These are phyloP conservation scores for Manduca sexta DNA, from an alignment of 1,140 invertebrate genomes.

Conservation along the genomic window DNA sequence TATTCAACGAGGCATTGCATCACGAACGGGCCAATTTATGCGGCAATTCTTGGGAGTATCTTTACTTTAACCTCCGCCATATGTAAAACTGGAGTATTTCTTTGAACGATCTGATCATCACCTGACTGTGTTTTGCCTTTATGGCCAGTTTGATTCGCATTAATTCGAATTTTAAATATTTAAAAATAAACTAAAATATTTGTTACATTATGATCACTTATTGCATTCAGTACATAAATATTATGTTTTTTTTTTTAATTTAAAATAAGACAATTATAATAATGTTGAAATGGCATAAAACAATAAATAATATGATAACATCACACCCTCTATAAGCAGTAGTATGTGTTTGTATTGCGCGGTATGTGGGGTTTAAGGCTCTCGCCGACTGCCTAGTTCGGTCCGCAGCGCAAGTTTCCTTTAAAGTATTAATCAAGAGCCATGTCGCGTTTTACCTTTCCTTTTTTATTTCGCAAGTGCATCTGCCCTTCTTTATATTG, in stretches of 20 bases:
- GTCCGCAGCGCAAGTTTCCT: slow-evolving; percentile 40
- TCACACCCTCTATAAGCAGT: not conserved
- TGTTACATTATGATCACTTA: too few relatives aligned
- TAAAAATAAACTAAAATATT: too few relatives aligned
- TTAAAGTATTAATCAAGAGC: slow-evolving; percentile 48
- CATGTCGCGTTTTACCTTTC: slow-evolving; percentile 26
- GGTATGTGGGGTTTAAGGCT: not conserved
- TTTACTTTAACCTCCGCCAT: slow-evolving; percentile 60
- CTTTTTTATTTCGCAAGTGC: slow-evolving; percentile 32
- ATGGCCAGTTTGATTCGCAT: too few relatives aligned
- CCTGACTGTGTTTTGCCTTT: too few relatives aligned
- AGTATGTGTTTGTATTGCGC: not conserved
- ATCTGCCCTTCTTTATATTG: slow-evolving; percentile 30
- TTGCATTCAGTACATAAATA: too few relatives aligned
- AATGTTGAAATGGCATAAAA: too few relatives aligned
- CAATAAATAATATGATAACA: too few relatives aligned
- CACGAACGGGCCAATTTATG: slow-evolving; percentile 71
- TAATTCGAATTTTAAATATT: too few relatives aligned
- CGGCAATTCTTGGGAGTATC: slow-evolving; percentile 61
- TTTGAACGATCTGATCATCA: slow-evolving; percentile 66
- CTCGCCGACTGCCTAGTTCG: slow-evolving; percentile 23
- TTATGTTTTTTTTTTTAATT: too few relatives aligned
- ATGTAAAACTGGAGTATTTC: slow-evolving; percentile 70
- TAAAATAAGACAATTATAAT: too few relatives aligned
- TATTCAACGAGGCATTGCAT: slow-evolving; percentile 72